Percentiles rank a stretch among this genome's conserved stretches.
phyloP scores from a whole-genome alignment of 2,797 vertebrate species.

The Molossus molossus region DNA sequence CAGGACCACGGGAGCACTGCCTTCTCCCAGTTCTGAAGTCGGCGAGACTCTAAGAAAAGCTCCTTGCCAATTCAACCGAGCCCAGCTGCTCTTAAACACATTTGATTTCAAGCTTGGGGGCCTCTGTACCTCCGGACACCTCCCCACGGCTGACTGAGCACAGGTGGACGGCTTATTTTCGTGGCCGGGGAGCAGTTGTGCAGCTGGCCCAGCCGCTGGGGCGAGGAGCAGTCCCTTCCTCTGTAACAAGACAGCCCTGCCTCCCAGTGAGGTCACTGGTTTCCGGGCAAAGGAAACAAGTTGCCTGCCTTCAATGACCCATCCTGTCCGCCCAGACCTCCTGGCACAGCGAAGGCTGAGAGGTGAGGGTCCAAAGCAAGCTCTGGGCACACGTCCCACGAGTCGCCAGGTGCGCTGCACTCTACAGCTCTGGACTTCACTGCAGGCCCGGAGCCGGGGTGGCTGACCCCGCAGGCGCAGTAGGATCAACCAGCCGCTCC shows the following conservation, averaged over 20 bases:
- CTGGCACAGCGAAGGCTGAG: background rate
- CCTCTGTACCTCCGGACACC: slow-evolving; percentile 24
- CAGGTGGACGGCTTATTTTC: slow-evolving; percentile 11
- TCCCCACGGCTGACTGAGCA: background rate
- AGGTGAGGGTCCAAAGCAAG: background rate
- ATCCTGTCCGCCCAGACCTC: background rate
- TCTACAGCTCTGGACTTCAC: background rate
- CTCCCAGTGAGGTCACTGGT: background rate
- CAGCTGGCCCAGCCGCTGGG: background rate
- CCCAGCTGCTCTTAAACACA: background rate
- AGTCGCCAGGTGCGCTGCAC: background rate
- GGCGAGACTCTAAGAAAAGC: background rate
- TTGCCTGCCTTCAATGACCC: slow-evolving; percentile 22
- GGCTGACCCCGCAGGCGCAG: background rate
- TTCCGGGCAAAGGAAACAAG: slow-evolving; percentile 28
- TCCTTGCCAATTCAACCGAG: background rate
- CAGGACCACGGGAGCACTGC: accelerated
- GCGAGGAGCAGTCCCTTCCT: background rate
- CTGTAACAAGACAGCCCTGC: background rate
- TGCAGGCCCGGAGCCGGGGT: background rate
- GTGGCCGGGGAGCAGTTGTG: background rate
- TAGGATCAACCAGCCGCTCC: too few species aligned
- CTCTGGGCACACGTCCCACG: background rate
- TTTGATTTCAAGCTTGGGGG: background rate
- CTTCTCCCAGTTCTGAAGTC: background rate